Evolutionary conservation across 1,140 invertebrate genomes (phyloP).

Genomic region (Drosophila oshimai): DNA sequence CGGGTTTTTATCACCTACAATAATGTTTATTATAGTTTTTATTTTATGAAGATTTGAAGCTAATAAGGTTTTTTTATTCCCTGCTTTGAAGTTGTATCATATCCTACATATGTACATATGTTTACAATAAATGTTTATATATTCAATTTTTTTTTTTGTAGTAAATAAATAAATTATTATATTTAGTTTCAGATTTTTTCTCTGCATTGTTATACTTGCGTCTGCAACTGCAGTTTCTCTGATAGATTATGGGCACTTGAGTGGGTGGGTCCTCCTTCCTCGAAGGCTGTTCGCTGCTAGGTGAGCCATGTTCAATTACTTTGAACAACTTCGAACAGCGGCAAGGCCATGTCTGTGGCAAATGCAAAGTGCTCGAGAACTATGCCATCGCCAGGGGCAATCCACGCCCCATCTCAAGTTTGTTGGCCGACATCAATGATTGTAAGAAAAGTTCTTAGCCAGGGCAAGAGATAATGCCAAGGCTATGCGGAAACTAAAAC

Average conservation of each 20-base stretch:
- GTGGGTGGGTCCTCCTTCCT: background rate
- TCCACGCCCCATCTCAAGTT: slow-evolving; percentile 28
- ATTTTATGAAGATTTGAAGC: too few species aligned
- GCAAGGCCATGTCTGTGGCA: slow-evolving; percentile 43
- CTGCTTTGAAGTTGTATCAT: too few species aligned
- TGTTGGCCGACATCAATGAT: slow-evolving; percentile 32
- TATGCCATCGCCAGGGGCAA: slow-evolving; percentile 23
- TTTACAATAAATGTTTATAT: too few species aligned
- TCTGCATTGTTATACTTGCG: background rate
- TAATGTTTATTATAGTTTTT: too few species aligned
- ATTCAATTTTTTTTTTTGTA: too few species aligned
- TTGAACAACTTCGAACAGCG: slow-evolving; percentile 44
- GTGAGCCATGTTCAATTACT: slow-evolving; percentile 46
- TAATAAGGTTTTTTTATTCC: too few species aligned
- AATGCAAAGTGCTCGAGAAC: slow-evolving; percentile 40
- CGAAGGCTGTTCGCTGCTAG: slow-evolving; percentile 18
- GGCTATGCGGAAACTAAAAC: slow-evolving; percentile 9
- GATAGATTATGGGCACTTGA: slow-evolving; percentile 27
- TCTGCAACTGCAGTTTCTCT: slow-evolving; percentile 6
- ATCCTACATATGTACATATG: too few species aligned
- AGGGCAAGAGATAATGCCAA: slow-evolving; percentile 21
- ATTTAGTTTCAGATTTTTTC: background rate
- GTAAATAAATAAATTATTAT: too few species aligned
- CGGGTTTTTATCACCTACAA: too few species aligned
- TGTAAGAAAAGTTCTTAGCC: slow-evolving; percentile 24